Conservation (phyloP, 2,113 vertebrate species). For the Ivindomyrus marchei region DNA sequence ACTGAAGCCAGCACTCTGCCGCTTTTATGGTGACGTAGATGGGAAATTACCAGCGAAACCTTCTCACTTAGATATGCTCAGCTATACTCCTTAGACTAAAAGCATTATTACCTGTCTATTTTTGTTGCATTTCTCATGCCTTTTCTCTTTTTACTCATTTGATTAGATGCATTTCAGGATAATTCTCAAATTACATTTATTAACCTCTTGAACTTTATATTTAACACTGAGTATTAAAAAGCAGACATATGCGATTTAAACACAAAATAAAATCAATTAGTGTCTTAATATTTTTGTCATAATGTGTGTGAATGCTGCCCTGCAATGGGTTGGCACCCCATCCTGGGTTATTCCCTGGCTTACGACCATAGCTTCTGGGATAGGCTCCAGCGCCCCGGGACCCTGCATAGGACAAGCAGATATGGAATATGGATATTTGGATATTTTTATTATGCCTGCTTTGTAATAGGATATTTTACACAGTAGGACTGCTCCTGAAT, state of each 20-base stretch:
- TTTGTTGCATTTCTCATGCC: background rate
- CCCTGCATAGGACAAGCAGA: background rate
- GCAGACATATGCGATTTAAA: background rate
- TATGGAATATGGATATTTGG: background rate
- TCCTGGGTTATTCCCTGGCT: background rate
- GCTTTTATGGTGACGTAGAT: background rate
- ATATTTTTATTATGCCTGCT: background rate
- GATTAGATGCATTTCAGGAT: background rate
- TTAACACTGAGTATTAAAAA: background rate
- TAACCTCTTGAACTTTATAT: background rate
- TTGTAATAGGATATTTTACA: background rate
- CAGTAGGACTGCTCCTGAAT: background rate
- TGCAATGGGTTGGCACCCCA: background rate
- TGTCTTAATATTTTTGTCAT: background rate
- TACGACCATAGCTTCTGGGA: background rate
- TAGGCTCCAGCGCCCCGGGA: background rate
- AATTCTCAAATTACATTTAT: background rate
- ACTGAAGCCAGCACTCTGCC: background rate
- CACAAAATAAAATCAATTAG: background rate
- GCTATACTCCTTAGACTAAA: background rate
- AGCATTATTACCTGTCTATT: background rate
- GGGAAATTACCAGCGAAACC: background rate
- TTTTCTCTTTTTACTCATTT: background rate
- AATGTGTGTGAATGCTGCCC: background rate
- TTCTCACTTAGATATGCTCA: background rate